Base-by-base conservation (phyloP, 2,797 vertebrate species). In the Myotis vivesi region DNA sequence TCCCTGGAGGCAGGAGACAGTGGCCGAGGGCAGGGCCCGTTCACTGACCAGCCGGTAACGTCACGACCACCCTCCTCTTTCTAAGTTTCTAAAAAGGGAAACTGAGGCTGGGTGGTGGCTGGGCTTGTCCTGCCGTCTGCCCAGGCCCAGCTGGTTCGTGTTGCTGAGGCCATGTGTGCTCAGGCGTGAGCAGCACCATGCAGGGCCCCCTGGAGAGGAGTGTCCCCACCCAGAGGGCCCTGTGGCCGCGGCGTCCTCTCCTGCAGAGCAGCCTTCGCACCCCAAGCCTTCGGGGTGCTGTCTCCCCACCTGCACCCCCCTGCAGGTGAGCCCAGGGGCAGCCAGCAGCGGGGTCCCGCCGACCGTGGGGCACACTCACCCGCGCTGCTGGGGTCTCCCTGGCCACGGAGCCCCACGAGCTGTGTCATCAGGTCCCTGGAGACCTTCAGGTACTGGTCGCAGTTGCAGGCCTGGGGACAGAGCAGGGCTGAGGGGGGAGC, bases 401-500 rank as follows among this genome's bases (percentile, higher is more conserved):
- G 41, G 84, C 98, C 97, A 89, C 97, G 97, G 76, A 96, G 92
- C 94, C 94, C 88, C 86, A 99, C 94, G 96, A 99, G 98, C 89
- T 96, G 97, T 64, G 19, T 94, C 99, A 99, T 99, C 95, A 97
- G 96, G 57, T 98, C 98, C 94, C 98, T 98, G 1, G 99, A 95
- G 88, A 99, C 95, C 71, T 98, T 98, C 97, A 98, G 97, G 80
- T 99, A 99, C 96, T 98, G 98, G 96, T 99, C 93, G 17, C 98
- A 98, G 97, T 99, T 99, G 96, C 99, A 99, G 1, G 98, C 99
- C 99, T 99, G 96, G 12, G 96, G 79, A 41, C 73, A 17, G 20
- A 77, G 12, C 57, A 0, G 22, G 33, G 8, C 55, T 49, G 68
- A 76, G 64, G 57, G 3, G 17, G 38, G 1, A 23, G 53, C 36